Base-by-base conservation (phyloP, 2,888 invertebrate genomes). In the Lasioglossum lativentre region DNA sequence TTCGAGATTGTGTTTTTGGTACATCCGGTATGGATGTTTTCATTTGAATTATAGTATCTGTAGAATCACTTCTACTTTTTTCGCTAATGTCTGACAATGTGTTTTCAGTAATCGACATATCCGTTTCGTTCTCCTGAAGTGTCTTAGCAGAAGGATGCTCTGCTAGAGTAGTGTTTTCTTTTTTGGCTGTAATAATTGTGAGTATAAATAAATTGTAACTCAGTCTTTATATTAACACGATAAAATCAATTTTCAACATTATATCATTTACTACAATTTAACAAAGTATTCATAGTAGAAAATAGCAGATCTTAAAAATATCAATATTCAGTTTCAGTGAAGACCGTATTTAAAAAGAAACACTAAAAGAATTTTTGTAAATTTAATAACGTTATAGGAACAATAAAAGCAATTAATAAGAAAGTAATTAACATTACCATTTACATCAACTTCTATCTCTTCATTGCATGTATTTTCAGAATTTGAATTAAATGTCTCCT, bases 101-200 rank as follows among this genome's bases (percentile, higher is more conserved):
- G 23, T 30, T 12, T 78, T 66, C 16, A 68, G 68, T 42, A 45
- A 12, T 23, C 23, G 63, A 14, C 77, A n/a, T 34, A 45, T 81
- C n/a, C 10, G 34, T 12, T 19, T 40, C n/a, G 40, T 27, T 30
- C 42, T 14, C 56, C 52, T 78, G 72, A 72, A 14, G 10, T 38
- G 8, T 52, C 38, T 70, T 12, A n/a, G 52, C 45, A 34, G 38
- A 0, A 70, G 40, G 0, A 75, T 45, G 71, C 76, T 80, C 68
- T 38, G 40, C 38, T 63, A 47, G n/a, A 23, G 14, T 70, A 19
- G 42, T 19, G 27, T 52, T 2, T 66, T n/a, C 63, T 42, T 10
- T 71, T 30, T 70, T 30, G 59, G 23, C 86, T 86, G 79, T 76
- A 52, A 27, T 83, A 73, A 82, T 77, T 63, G 27, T 56, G 77